Evolutionary conservation across 2,888 invertebrate species (phyloP).

Genomic region (Cantharis nigra): DNA sequence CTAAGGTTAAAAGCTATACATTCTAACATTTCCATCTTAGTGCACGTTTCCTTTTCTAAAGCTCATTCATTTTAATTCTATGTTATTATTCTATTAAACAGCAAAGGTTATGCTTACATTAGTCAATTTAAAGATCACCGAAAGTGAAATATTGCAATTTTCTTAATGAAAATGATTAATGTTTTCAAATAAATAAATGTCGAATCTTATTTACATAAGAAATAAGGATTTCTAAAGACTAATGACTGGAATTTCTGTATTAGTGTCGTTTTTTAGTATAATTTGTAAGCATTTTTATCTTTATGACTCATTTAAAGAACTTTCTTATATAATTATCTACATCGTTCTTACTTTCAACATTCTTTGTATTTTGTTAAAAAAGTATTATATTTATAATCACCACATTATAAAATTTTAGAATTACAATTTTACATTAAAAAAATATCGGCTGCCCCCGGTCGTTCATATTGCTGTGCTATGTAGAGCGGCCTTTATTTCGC

Average conservation of each 20-base stretch:
- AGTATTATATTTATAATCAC: not conserved
- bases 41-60: not conserved
- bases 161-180: not conserved
- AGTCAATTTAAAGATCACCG: not conserved
- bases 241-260: not conserved
- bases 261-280: not conserved
- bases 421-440: not conserved
- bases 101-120: not conserved
- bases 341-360: not conserved
- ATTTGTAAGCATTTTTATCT: not conserved
- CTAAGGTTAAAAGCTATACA: not conserved
- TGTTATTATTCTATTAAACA: not conserved
- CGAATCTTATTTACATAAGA: not conserved
- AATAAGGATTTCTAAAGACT: not conserved
- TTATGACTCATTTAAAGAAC: not conserved
- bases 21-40: not conserved
- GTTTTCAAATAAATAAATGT: not conserved
- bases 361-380: not conserved
- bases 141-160: slow-evolving; percentile 4
- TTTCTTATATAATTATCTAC: not conserved
- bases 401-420: not conserved
- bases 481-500: too few relatives aligned
- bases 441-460: too few relatives aligned
- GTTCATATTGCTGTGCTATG: too few relatives aligned
- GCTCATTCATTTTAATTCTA: not conserved